Percentiles rank a stretch among this genome's conserved stretches.
Conservation (phyloP, 2,797 vertebrate species). For the Sebastes cheni region DNA sequence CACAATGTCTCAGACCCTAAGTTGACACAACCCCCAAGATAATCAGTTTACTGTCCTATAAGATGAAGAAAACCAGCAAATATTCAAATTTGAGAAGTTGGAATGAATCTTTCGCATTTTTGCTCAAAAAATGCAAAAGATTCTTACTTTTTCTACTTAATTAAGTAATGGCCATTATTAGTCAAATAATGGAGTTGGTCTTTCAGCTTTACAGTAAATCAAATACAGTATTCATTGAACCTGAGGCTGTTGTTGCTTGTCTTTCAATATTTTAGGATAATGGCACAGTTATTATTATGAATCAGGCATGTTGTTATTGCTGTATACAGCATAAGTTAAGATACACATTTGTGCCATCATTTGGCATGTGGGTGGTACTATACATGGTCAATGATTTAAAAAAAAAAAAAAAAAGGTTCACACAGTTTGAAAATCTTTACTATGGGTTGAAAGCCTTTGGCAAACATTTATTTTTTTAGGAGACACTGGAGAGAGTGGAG, state of each 20-base stretch:
- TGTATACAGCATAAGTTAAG: not conserved
- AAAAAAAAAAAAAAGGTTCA: not conserved
- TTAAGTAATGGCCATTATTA: not conserved
- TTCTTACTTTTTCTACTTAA: not conserved
- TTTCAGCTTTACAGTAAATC: not conserved
- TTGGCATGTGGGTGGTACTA: no score
- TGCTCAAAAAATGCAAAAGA: not conserved
- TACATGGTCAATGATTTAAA: no score
- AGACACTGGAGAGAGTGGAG: not conserved
- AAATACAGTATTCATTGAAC: not conserved
- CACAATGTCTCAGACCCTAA: not conserved
- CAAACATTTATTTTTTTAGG: not conserved
- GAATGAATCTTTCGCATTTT: not conserved
- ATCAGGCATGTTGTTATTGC: not conserved
- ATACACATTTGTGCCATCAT: not conserved
- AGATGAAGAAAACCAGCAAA: not conserved
- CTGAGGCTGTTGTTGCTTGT: not conserved
- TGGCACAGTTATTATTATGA: not conserved
- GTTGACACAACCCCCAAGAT: not conserved
- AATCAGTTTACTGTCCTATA: not conserved
- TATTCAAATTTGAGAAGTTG: not conserved
- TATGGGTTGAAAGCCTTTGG: no score
- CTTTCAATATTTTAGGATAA: not conserved
- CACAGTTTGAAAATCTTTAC: not conserved
- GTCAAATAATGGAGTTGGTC: not conserved